A percentile compares a stretch with the other conserved stretches of the same genome.
Evolutionary conservation across 2,888 invertebrate genomes (phyloP).

Genomic region (Hyalella azteca): DNA sequence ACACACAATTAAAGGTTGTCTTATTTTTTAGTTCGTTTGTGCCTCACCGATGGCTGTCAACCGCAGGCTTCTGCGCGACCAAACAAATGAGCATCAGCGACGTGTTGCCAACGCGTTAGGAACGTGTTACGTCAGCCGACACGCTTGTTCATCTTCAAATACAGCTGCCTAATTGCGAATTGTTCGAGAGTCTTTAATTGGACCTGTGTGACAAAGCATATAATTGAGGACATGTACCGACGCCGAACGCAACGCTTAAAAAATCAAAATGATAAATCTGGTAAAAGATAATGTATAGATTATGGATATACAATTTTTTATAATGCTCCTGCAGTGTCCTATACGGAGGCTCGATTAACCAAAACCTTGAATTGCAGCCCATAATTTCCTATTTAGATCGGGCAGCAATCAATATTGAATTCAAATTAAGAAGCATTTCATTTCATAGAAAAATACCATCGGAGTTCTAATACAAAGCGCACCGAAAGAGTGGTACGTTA

Average conservation of each 20-base stretch:
- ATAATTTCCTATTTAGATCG: too few relatives aligned
- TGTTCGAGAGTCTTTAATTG: constrained; percentile 32
- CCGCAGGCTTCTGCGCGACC: background rate
- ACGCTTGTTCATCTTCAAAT: constrained; percentile 23
- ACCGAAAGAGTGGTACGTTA: too few relatives aligned
- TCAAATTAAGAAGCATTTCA: too few relatives aligned
- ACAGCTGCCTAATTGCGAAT: constrained; percentile 31
- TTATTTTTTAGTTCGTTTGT: background rate
- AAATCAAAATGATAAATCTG: background rate
- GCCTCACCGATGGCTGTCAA: constrained; percentile 9
- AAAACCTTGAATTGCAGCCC: too few relatives aligned
- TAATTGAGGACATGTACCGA: background rate
- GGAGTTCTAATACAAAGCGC: too few relatives aligned
- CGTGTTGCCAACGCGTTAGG: constrained; percentile 16
- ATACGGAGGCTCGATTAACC: too few relatives aligned
- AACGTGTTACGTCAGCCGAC: constrained; percentile 26
- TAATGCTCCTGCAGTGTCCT: too few relatives aligned
- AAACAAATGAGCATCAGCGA: constrained; percentile 30
- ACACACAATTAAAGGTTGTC: constrained; percentile 16
- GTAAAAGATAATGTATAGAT: too few relatives aligned
- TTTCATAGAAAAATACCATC: too few relatives aligned
- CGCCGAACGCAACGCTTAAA: background rate
- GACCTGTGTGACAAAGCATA: constrained; percentile 24
- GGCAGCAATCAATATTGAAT: too few relatives aligned
- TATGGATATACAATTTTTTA: too few relatives aligned